Base-by-base conservation (phyloP, 1,140 invertebrate species). In the Acromyrmex heyeri region DNA sequence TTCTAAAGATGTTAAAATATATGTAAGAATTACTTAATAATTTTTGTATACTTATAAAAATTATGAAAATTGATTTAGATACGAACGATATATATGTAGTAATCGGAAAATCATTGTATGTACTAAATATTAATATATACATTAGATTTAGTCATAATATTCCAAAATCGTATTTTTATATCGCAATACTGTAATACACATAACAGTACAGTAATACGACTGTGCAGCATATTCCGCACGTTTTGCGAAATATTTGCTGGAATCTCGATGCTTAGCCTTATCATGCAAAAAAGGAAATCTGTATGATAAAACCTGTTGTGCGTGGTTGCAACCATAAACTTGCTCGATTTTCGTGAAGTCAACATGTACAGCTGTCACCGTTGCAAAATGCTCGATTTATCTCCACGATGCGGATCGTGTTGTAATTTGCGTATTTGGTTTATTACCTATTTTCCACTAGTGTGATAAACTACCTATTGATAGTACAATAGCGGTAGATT, bases 361-460 rank as follows among this genome's bases (percentile, higher is more conserved):
- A 82, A 73, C 67, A 30, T 21, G 18, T 57, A 21, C 64, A 82
- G 55, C 21, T 72, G 38, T 48, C 53, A 67, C 6, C 30, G 10
- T 70, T 30, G 78, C 65, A n/a, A 44, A 61, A 73, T 38, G 38
- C 27, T 61, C 67, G 65, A 57, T 87, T 87, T 88, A 88, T 65
- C 48, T 53, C 14, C 44, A 27, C 38, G 18, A 72, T 38, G n/a
- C 24, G 85, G 7, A 57, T 83, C 53, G 53, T 38, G 27, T 64
- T 53, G 55, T 83, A 83, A 87, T 83, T 83, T 34, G 24, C 55
- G 18, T 44, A 44, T 87, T 76, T 61, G 24, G 44, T 87, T 88
- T 76, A 87, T 87, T 81, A 57, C 55, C 55, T 57, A 73, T 65
- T 44, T 82, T 82, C 30, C 70, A 38, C 16, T 48, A 69, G 38